phyloP scores from a whole-genome alignment of 2,797 vertebrate genomes.

The Rhynchotus rufescens region DNA sequence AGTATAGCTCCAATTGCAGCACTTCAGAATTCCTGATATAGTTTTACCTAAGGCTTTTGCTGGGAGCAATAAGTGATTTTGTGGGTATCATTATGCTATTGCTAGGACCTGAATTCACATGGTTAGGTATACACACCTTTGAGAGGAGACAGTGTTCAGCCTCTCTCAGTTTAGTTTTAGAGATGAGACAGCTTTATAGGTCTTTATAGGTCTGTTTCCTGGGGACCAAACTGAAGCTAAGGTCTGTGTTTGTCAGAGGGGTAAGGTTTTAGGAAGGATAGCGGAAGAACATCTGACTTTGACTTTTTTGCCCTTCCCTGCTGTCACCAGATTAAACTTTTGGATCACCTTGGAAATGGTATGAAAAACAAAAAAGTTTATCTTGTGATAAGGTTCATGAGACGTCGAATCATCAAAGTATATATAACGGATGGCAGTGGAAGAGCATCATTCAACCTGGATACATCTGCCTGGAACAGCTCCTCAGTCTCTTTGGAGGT shows the following conservation, averaged over 20 bases:
- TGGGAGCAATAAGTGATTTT: neutral
- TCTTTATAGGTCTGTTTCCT: neutral
- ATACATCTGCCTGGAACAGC: conserved; percentile 64
- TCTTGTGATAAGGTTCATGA: conserved; percentile 53
- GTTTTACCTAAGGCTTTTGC: neutral
- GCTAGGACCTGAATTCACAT: neutral
- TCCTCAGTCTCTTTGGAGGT: conserved; percentile 64
- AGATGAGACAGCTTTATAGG: neutral
- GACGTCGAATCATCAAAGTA: conserved; percentile 36
- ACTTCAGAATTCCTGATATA: neutral
- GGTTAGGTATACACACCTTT: neutral
- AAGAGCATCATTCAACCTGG: conserved; percentile 45
- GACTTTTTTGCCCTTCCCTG: neutral
- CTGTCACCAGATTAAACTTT: conserved; percentile 55
- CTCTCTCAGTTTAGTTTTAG: neutral
- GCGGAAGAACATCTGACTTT: neutral
- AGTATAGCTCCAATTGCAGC: neutral
- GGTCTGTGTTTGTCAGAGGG: neutral
- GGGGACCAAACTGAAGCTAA: neutral
- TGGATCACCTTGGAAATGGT: conserved; percentile 46
- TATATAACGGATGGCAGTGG: conserved; percentile 65
- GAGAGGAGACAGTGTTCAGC: neutral
- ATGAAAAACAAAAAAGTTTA: conserved; percentile 66
- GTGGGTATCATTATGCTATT: neutral
- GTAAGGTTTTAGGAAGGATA: neutral